A percentile compares a stretch with the other conserved stretches of the same genome.
phyloP scores from a whole-genome alignment of 1,140 invertebrate species.

The Theocolax elegans region DNA sequence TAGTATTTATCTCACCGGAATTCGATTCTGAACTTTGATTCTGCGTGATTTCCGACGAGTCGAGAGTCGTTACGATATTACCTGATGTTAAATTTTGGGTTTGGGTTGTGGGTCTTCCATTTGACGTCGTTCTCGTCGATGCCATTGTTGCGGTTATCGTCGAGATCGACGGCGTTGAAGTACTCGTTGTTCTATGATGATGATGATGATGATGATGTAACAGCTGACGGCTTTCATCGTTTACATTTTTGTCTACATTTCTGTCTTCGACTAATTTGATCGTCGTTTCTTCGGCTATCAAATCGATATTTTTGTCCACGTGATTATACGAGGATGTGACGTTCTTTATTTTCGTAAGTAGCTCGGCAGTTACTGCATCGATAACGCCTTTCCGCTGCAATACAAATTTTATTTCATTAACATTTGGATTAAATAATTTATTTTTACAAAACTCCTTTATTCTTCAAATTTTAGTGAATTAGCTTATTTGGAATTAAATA shows the following conservation, averaged over 20 bases:
- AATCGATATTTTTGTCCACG: background rate
- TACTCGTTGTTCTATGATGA: too few relatives aligned
- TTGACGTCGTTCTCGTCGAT: background rate
- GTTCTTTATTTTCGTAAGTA: too few relatives aligned
- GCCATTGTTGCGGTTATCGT: background rate
- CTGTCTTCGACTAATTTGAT: background rate
- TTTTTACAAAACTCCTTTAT: background rate
- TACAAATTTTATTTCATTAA: too few relatives aligned
- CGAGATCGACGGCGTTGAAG: too few relatives aligned
- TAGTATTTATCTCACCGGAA: background rate
- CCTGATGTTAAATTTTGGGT: too few relatives aligned
- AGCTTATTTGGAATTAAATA: too few relatives aligned
- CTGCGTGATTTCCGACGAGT: background rate
- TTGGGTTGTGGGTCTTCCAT: background rate
- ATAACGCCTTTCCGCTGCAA: too few relatives aligned
- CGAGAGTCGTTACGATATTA: background rate
- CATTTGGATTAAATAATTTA: too few relatives aligned
- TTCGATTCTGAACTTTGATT: too few relatives aligned
- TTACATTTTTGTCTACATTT: background rate
- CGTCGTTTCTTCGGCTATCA: slow-evolving; percentile 30
- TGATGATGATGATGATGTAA: too few relatives aligned
- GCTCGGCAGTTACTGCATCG: too few relatives aligned
- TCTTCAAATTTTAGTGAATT: background rate
- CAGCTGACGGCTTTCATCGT: background rate
- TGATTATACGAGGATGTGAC: background rate